These are phyloP conservation scores for Okamejei kenojei DNA, from an alignment of 2,797 vertebrate genomes.

Conservation along the genomic window DNA sequence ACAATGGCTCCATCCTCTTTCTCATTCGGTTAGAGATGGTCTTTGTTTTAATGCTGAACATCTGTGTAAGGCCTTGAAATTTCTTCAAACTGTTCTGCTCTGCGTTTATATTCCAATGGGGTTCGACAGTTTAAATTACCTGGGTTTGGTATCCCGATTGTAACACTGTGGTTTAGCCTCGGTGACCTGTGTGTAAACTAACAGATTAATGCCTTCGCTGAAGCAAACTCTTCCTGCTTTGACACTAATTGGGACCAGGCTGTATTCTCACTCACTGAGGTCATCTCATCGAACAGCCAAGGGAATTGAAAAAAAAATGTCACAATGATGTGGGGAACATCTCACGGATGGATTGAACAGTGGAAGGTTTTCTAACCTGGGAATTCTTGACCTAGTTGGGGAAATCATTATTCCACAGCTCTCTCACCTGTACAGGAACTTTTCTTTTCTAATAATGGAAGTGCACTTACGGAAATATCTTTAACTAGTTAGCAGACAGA, in stretches of 20 bases:
- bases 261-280: neutral
- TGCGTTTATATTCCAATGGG: neutral
- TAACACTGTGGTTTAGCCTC: neutral
- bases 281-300: neutral
- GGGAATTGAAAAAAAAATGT: neutral
- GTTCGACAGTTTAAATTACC: neutral
- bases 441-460: neutral
- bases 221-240: neutral
- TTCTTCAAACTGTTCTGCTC: neutral
- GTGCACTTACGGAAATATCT: neutral
- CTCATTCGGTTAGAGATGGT: neutral
- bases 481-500: neutral
- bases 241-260: slow-evolving; percentile 1
- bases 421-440: neutral
- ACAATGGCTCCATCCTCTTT: neutral
- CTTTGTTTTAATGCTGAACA: neutral
- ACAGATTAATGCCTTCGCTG: neutral
- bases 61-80: neutral
- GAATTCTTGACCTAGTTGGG: neutral
- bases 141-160: neutral
- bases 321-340: neutral
- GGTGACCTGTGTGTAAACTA: neutral
- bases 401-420: neutral
- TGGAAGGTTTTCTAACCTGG: neutral
- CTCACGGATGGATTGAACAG: neutral